Base-by-base conservation (phyloP, 2,888 invertebrate genomes). In the Bombylius major region DNA sequence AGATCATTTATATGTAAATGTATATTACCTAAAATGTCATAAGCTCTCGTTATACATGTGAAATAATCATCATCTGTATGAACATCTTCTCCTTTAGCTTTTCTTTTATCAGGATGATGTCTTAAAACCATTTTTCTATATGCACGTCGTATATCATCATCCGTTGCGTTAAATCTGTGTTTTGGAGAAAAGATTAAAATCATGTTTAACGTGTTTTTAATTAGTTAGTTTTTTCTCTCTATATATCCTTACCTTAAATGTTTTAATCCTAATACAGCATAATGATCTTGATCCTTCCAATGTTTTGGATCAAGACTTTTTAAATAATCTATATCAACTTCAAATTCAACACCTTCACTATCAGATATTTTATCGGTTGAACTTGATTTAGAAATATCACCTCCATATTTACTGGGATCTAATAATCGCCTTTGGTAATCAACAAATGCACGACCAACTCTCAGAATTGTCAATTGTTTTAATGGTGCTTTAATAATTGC, bases 251-350 rank as follows among this genome's bases (percentile, higher is more conserved):
- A 70, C 73, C 74, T 70, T 55, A 70, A 61, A 60, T 85, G 83
- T 64, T 84, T 85, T 65, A 99, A 80, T 53, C 99, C 98, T 59
- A 99, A 77, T 14, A 99, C 95, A 45, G 87, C 88, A 75, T 98
- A 98, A 73, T 98, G 98, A 74, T 98, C 98, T 76, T 98, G 97
- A 66, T 90, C 84, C 78, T 96, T 97, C 96, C 96, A 98, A 67
- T 94, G 89, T 72, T 90, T 94, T 4, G 97, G 97, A 75, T 97
- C 92, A 61, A 97, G 77, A 58, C 89, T 89, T 62, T 89, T 80
- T 60, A 97, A 77, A 71, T 90, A 92, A 56, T 83, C 82, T 9
- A 91, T 81, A 73, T 93, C 88, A 64, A 87, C 87, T 60, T 86
- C 81, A 63, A 81, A 78, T 55, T 77, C 75, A 61, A 78, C 76